Evolutionary conservation across 2,797 vertebrate species (phyloP), one percentile per base, ranked within the genome.

Genomic region (Parotocinclus haroldoi): DNA sequence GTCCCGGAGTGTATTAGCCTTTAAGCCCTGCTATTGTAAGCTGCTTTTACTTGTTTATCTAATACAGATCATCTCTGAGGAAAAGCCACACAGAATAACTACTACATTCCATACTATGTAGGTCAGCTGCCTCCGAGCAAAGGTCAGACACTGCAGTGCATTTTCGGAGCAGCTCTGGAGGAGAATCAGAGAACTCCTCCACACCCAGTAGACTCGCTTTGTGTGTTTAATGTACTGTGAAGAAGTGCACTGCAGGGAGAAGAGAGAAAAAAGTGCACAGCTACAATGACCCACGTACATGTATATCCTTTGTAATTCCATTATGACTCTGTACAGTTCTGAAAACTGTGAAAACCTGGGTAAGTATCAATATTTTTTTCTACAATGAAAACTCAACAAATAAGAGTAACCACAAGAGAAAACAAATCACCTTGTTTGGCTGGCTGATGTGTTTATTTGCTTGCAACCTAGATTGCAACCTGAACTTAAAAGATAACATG

Each of bases 51-150:
- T 77, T 70, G 72, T 68, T 68, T 80, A 75, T 80, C 52, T 36
- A 37, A 44, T 39, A 44, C 49, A 72, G 62, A 81, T 42, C 50
- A 66, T 77, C 81, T 79, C 72, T 19, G 69, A 81, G 75, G 75
- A 73, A 71, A 76, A 80, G 66, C 82, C 67, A 71, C 77, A 83
- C 82, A 86, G 81, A 78, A 79, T 77, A 84, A 85, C 77, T 82
- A 75, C 79, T 82, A 81, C 83, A 80, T 85, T 83, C 75, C 70
- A 71, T 58, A 66, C 70, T 75, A 82, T 87, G 83, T 85, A 80
- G 83, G 84, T 81, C 82, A 76, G 59, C 64, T 79, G 84, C 80
- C 83, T 82, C 68, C 68, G 62, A 86, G 84, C 83, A 80, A 78
- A 75, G 84, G 84, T 88, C 86, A 82, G 75, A 78, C 74, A 78